Base-by-base conservation (phyloP, 2,888 invertebrate genomes). In the Agriopis marginaria region DNA sequence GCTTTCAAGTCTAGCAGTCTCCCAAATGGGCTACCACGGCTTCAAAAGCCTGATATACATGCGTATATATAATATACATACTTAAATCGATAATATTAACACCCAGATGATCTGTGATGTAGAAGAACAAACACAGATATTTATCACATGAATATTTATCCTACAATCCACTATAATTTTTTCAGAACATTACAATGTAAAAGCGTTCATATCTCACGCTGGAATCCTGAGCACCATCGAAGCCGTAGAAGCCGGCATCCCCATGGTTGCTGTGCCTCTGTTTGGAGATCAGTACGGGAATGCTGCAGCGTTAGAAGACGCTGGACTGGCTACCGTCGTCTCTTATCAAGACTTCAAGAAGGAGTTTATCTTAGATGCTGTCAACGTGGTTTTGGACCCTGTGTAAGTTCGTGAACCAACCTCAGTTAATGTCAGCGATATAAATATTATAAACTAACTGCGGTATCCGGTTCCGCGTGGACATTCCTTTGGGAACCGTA, bases 251-350 rank as follows among this genome's bases (percentile, higher is more conserved):
- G 95, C 96, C 63, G 96, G 96, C 11, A 95, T 96, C 49, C 96
- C 97, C 7, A 89, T 96, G 59, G 86, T 97, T 7, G 94, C 96
- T 6, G 95, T 97, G 45, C 97, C 97, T 7, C 93, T 97, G 60
- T 97, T 96, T 78, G 97, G 96, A 1, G 96, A 97, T 81, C 97
- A 97, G 81, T 95, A 95, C 72, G 94, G 95, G 0, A 97, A 97
- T 81, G 96, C 96, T 0, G 94, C 94, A 54, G 95, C 95, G 0
- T 84, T 96, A 4, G 94, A 95, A 78, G 95, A 95, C 60, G 94
- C 95, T 9, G 96, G 96, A 7, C 88, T 96, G 6, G 96, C 96
- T 0, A 88, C 95, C 0, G 90, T 95, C 7, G 87, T 97, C 1
- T 82, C 94, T 50, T 95, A 95, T 74, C 85, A 94, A 56, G 91